A percentile compares a stretch with the other conserved stretches of the same genome.
phyloP scores from a whole-genome alignment of 2,888 invertebrate genomes.

The Camptogramma bilineatum region DNA sequence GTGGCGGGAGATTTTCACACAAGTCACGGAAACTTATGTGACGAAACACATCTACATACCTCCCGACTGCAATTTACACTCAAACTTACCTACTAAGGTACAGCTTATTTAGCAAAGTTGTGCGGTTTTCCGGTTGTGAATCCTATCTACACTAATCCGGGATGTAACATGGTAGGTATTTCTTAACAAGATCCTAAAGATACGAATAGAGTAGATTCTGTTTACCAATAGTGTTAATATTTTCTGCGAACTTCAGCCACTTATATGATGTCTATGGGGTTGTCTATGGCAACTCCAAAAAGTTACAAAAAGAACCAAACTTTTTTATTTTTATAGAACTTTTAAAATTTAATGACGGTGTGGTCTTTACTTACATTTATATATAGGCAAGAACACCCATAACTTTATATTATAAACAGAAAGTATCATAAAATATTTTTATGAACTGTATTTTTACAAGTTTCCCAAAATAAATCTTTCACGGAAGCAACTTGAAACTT shows the following conservation, averaged over 20 bases:
- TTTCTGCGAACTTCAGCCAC: no score
- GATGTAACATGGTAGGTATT: no score
- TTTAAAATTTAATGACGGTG: not conserved
- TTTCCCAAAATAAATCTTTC: slow-evolving; percentile 43
- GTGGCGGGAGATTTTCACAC: slow-evolving; percentile 3
- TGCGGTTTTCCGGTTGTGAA: no score
- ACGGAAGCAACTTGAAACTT: slow-evolving; percentile 41
- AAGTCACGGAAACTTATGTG: slow-evolving; percentile 16
- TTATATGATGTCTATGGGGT: no score
- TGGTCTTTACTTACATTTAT: slow-evolving; percentile 7
- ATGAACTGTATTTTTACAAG: slow-evolving; percentile 43
- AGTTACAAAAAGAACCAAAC: no score
- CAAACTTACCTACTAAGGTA: slow-evolving; percentile 4
- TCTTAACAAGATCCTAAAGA: no score
- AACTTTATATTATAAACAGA: slow-evolving; percentile 43
- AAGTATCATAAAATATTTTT: slow-evolving; percentile 45
- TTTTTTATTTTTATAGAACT: no score
- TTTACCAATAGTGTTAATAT: no score
- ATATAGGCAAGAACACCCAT: slow-evolving; percentile 23
- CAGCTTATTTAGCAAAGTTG: not conserved
- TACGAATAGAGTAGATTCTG: no score
- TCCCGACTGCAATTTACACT: slow-evolving; percentile 6
- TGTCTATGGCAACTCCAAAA: no score
- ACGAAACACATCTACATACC: not conserved
- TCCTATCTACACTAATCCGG: no score